A percentile compares a stretch with the other conserved stretches of the same genome.
These are phyloP conservation scores for Drosophila carrolli DNA, from an alignment of 1,140 invertebrate genomes.

Conservation along the genomic window DNA sequence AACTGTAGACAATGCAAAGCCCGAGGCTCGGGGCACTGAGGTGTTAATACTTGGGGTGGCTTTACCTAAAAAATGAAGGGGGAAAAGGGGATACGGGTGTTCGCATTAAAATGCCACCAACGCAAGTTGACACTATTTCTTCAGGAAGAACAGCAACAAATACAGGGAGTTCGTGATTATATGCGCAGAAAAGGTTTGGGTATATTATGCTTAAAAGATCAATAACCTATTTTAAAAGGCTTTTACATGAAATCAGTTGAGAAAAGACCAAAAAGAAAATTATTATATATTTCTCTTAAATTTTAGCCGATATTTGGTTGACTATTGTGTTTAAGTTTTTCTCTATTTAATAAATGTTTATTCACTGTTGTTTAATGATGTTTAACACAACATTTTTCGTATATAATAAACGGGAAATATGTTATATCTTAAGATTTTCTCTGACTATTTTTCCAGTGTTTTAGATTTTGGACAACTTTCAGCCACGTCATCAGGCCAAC, in stretches of 20 bases:
- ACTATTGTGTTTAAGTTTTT: neutral
- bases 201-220: neutral
- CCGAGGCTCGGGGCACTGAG: constrained; percentile 30
- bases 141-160: constrained; percentile 43
- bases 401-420: no score
- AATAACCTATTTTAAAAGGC: neutral
- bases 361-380: no score
- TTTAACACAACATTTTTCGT: no score
- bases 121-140: constrained; percentile 79
- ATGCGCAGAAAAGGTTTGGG: neutral
- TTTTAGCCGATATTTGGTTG: no score
- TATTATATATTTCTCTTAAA: no score
- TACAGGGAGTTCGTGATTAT: constrained; percentile 8
- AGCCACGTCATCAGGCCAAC: constrained; percentile 70
- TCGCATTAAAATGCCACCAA: constrained; percentile 74
- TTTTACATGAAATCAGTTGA: no score
- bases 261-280: no score
- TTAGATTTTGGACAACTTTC: constrained; percentile 45
- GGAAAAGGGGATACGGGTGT: neutral
- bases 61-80: constrained; percentile 5
- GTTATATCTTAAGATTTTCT: no score
- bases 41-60: constrained; percentile 57
- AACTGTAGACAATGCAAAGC: constrained; percentile 69
- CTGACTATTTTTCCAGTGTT: neutral
- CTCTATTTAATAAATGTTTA: no score